Evolutionary conservation across 2,888 invertebrate species (phyloP), one percentile per base, ranked within the genome.

Genomic region (Heliconius ethilla): DNA sequence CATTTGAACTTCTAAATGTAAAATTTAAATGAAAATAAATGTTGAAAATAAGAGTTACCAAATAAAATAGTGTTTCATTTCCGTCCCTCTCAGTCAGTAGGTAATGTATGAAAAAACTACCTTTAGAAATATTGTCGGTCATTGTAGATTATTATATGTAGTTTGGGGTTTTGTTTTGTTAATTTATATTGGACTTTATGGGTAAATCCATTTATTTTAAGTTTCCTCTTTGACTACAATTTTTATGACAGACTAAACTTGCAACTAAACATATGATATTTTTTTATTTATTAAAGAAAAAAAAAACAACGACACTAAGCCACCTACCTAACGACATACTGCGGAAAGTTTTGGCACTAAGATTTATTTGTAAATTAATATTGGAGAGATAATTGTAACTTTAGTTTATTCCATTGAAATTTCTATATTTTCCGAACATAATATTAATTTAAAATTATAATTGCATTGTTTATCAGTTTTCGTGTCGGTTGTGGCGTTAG

Each of bases 1-100:
- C n/a, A 37, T 75, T 22, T 18, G 13, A 66, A 29, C n/a, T n/a
- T 51, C 55, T 70, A 40, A 69, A 69, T 66, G 67, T 69, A 55
- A 69, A 51, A 15, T 66, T 51, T 51, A 55, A 66, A 55, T 75
- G 29, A 37, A 70, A 69, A 66, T 75, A 75, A 75, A 75, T 75
- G 59, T 75, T 75, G 70, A 72, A 72, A 59, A 40, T 75, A 70
- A 69, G 40, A 75, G 75, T 75, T 75, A 75, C 75, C 75, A 69
- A 18, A 9, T 25, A 25, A 22, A 22, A 15, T 18, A 22, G 62
- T 70, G 59, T 70, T 70, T 69, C 65, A 75, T 67, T 75, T 51
- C 51, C 22, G 22, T 51, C 18, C 7, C 18, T 51, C 22, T 22
- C 51, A 0, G 18, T 51, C 45, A 51, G 51, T 51, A 51, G 7